Evolutionary conservation across 53 echinoderm and acorn worm species (phyloP).

Genomic region (Zoroaster sp.): DNA sequence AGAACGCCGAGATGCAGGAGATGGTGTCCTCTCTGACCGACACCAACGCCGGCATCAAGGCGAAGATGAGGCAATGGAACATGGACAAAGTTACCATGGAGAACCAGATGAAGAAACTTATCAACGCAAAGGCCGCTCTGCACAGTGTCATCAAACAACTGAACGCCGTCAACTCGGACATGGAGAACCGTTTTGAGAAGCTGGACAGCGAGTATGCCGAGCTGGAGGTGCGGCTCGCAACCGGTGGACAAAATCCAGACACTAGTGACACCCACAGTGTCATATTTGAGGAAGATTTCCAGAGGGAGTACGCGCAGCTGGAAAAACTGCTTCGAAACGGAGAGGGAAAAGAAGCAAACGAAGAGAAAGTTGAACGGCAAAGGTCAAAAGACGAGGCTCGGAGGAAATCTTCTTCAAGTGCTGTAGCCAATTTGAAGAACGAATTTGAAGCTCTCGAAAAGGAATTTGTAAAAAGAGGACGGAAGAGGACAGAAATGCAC

Average conservation of each 20-base stretch:
- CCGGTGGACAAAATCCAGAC: neutral
- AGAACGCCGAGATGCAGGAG: slow-evolving; percentile 65
- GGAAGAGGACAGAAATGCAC: neutral
- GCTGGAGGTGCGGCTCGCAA: slow-evolving; percentile 52
- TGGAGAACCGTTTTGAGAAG: slow-evolving; percentile 75
- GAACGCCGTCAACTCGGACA: slow-evolving; percentile 73
- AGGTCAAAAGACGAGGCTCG: neutral
- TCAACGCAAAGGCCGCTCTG: slow-evolving; percentile 72
- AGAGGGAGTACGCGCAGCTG: slow-evolving; percentile 8
- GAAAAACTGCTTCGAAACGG: slow-evolving; percentile 8
- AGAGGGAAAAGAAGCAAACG: neutral
- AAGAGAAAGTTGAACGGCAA: neutral
- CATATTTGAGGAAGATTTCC: slow-evolving; percentile 10
- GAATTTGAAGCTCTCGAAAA: slow-evolving; percentile 18
- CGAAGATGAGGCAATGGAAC: slow-evolving; percentile 69
- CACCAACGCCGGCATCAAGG: slow-evolving; percentile 63
- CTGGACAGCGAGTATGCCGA: slow-evolving; percentile 81
- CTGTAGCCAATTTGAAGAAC: slow-evolving; percentile 18
- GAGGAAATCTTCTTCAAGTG: neutral
- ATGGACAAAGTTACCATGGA: slow-evolving; percentile 67
- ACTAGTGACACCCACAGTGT: neutral
- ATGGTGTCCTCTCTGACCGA: slow-evolving; percentile 61
- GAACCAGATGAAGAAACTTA: slow-evolving; percentile 65
- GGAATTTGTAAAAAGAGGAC: neutral
- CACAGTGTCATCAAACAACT: slow-evolving; percentile 76